Base-by-base conservation (phyloP, 2,113 vertebrate genomes). In the Nothobranchius kuhntae region DNA sequence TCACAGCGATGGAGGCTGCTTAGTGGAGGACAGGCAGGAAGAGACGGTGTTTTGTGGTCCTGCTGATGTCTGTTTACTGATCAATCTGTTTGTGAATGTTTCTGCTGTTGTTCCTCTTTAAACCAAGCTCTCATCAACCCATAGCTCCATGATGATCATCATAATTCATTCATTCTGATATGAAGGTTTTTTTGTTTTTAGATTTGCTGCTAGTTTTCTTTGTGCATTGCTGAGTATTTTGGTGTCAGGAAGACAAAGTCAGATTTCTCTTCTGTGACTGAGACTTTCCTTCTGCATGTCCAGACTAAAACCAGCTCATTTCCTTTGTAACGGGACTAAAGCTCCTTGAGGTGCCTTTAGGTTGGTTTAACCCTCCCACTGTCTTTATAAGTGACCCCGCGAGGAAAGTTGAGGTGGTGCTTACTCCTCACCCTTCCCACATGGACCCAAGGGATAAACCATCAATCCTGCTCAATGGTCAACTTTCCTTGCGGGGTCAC, bases 321-420 rank as follows among this genome's bases (percentile, higher is more conserved):
- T 0, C 9, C 59, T 55, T 1, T 0, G 0, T 9, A 26, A 40
- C 30, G 30, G 8, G 1, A 42, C 24, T 38, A 6, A 7, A 53
- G 7, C 38, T 51, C 56, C n/a, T 15, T 14, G n/a, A 15, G 38
- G 15, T 48, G 51, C 59, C 0, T 26, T 53, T 55, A 48, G 40
- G 14, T 52, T 2, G 36, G 8, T 40, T 62, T 4, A 51, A 21
- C 21, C 21, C 21, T 21, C 21, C 21, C 21, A 21, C 21, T 21
- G 21, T 21, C 21, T 21, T 21, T 21, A 21, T 21, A 21, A 21
- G 21, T 21, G 21, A 21, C 21, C 21, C 21, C 21, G 21, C 21
- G 21, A 21, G 21, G 21, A 21, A 21, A 21, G 21, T 21, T 21
- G 21, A 21, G 21, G 21, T 21, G 21, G 21, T 21, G 21, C 21